These are phyloP conservation scores for Gymnobelideus leadbeateri DNA, from an alignment of 2,113 vertebrate genomes.

Conservation along the genomic window DNA sequence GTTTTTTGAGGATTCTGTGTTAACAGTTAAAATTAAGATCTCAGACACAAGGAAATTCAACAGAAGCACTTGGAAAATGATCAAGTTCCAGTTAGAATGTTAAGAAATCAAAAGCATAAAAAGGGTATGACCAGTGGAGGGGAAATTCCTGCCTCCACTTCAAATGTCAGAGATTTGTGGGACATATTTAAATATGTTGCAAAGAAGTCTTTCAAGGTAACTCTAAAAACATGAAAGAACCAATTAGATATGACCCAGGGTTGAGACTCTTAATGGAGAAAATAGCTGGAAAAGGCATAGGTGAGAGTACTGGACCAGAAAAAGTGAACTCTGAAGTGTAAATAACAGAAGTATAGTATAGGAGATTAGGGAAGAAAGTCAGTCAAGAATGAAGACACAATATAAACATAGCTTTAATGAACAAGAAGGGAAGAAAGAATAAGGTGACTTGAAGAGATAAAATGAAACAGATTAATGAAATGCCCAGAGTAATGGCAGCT, in stretches of 20 bases:
- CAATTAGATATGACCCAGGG: constrained; percentile 41
- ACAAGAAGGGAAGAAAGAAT: constrained; percentile 24
- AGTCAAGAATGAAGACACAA: constrained; percentile 54
- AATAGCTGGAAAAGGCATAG: neutral
- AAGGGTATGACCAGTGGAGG: neutral
- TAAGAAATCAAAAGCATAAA: constrained; percentile 43
- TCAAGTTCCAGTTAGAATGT: constrained; percentile 32
- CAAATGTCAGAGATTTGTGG: neutral
- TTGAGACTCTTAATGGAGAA: constrained; percentile 18
- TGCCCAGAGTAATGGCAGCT: neutral
- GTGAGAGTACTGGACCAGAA: neutral
- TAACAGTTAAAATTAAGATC: no score
- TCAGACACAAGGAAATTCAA: neutral
- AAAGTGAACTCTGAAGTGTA: constrained; percentile 32
- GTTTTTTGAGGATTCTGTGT: no score
- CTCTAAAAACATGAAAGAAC: constrained; percentile 44
- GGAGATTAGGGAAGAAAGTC: constrained; percentile 10
- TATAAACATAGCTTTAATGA: constrained; percentile 6
- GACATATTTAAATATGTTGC: constrained; percentile 18
- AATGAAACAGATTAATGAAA: constrained; percentile 43
- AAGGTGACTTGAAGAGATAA: constrained; percentile 12
- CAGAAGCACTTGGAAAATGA: constrained; percentile 18
- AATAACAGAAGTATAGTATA: constrained; percentile 40
- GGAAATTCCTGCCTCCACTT: neutral
- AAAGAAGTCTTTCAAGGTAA: constrained; percentile 24